Percentiles rank a stretch among this genome's conserved stretches.
Evolutionary conservation across 1,140 invertebrate genomes (phyloP).

Genomic region (Drosophila tsacasi): DNA sequence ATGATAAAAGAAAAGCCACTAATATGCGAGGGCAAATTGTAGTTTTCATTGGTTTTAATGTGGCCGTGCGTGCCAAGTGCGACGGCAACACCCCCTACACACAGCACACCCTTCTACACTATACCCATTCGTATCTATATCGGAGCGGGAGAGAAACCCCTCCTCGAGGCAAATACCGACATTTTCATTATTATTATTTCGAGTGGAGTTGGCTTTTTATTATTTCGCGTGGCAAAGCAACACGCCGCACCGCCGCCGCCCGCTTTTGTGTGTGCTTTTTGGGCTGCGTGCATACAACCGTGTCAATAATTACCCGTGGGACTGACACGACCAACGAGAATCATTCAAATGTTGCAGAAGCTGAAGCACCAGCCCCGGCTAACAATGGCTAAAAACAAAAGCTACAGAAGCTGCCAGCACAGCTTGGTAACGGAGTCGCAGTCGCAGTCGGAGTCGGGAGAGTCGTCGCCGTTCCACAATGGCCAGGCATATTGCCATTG

Average conservation of each 20-base stretch:
- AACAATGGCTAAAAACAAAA: slow-evolving; percentile 84
- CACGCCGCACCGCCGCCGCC: slow-evolving; percentile 38
- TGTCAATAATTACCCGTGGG: slow-evolving; percentile 85
- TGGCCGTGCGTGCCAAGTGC: slow-evolving; percentile 75
- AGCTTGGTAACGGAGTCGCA: slow-evolving; percentile 36
- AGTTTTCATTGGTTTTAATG: slow-evolving; percentile 83
- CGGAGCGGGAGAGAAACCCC: slow-evolving; percentile 32
- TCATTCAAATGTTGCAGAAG: slow-evolving; percentile 83
- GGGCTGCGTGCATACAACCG: slow-evolving; percentile 85
- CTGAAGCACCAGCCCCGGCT: slow-evolving; percentile 51
- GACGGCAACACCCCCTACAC: slow-evolving; percentile 52
- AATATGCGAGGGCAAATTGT: slow-evolving; percentile 76
- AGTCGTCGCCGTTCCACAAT: slow-evolving; percentile 34
- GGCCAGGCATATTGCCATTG: slow-evolving; percentile 66
- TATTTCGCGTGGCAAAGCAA: slow-evolving; percentile 77
- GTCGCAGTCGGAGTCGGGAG: slow-evolving; percentile 16
- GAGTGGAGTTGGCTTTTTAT: slow-evolving; percentile 65
- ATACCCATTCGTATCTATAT: slow-evolving; percentile 21
- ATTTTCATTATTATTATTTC: slow-evolving; percentile 84
- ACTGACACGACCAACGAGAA: slow-evolving; percentile 84
- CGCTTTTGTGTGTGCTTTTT: slow-evolving; percentile 70
- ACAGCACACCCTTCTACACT: slow-evolving; percentile 9
- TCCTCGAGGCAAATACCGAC: slow-evolving; percentile 59
- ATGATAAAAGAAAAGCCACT: slow-evolving; percentile 71
- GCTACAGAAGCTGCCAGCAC: slow-evolving; percentile 34